Percentiles rank a stretch among this genome's conserved stretches.
phyloP scores from a whole-genome alignment of 2,888 invertebrate genomes.

The Hydrotaea diabolus region DNA sequence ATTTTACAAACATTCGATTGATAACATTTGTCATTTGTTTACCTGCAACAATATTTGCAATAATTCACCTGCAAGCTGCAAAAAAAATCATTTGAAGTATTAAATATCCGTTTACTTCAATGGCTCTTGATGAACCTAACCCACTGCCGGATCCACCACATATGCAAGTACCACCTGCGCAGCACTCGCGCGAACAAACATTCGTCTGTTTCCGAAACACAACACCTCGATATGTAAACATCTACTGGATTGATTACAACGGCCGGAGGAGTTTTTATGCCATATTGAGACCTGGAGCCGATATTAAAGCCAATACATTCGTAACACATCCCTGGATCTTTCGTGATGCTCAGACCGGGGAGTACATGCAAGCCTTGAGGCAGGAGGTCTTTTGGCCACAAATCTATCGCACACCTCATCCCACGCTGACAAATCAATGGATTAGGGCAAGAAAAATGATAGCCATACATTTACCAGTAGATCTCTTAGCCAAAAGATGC shows the following conservation, averaged over 20 bases:
- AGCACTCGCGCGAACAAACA: constrained; percentile 76
- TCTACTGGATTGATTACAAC: constrained; percentile 89
- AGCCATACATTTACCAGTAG: background rate
- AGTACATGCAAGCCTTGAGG: background rate
- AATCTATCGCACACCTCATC: background rate
- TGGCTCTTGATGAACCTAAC: constrained; percentile 57
- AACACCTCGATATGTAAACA: constrained; percentile 81
- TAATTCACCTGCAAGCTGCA: too few relatives aligned
- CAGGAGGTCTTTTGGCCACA: background rate
- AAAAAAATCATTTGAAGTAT: too few relatives aligned
- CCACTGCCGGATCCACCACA: constrained; percentile 29
- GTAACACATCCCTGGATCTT: constrained; percentile 85
- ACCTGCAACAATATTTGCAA: too few relatives aligned
- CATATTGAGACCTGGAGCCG: constrained; percentile 82
- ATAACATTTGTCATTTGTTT: too few relatives aligned
- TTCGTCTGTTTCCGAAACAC: constrained; percentile 85
- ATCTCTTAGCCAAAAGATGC: background rate
- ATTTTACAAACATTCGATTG: too few relatives aligned
- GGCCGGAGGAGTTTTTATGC: constrained; percentile 85
- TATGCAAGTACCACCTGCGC: constrained; percentile 57
- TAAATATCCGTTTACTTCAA: too few relatives aligned
- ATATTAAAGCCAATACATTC: constrained; percentile 85
- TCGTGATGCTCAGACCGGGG: background rate
- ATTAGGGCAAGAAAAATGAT: background rate
- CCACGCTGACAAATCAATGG: background rate